Conservation (phyloP, 2,113 vertebrate genomes). For the Ptilorrhoa leucosticta region DNA sequence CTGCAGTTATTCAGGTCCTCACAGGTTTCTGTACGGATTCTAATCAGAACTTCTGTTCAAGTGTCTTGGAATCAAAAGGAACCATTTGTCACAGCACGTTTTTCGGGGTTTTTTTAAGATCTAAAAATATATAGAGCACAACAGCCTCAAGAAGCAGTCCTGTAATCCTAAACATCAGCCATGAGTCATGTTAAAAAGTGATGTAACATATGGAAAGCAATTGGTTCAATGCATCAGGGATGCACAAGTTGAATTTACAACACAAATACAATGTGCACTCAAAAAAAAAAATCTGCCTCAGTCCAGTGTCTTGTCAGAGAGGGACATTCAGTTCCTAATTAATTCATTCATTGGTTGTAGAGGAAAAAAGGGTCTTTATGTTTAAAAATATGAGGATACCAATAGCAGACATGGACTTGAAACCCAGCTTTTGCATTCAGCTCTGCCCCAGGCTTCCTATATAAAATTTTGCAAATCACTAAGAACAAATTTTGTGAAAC, state of each 20-base stretch:
- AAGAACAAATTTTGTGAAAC: not conserved
- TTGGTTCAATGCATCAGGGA: not conserved
- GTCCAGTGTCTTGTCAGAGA: not conserved
- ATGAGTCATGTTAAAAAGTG: not conserved
- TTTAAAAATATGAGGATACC: not conserved
- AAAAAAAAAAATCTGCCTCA: not conserved
- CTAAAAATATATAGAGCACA: not conserved
- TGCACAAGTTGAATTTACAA: not conserved
- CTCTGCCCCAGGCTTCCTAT: not conserved
- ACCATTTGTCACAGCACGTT: not conserved
- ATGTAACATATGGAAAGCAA: not conserved
- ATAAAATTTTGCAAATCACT: not conserved
- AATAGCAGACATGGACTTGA: not conserved
- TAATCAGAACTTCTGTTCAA: not conserved
- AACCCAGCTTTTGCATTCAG: not conserved
- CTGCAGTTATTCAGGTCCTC: not conserved
- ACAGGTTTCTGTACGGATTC: not conserved
- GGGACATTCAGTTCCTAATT: not conserved
- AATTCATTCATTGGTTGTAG: not conserved
- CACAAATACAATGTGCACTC: not conserved
- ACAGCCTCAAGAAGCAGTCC: not conserved
- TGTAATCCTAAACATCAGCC: not conserved
- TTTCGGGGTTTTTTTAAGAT: not conserved
- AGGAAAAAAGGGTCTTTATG: not conserved
- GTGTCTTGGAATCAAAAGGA: not conserved